Evolutionary conservation across 1,140 invertebrate genomes (phyloP).

Genomic region (Lasioglossum albipes): DNA sequence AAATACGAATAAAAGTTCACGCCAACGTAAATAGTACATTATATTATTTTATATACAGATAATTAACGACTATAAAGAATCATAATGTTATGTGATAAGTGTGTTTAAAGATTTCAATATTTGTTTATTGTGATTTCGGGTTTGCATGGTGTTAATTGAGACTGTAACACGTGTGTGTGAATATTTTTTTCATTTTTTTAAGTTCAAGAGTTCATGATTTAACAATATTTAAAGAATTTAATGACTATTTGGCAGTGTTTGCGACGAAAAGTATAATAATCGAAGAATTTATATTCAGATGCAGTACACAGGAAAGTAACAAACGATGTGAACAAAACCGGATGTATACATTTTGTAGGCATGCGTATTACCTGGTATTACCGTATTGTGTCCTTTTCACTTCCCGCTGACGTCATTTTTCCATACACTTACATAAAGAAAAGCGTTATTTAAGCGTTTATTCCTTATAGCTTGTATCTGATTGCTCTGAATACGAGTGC

Average conservation of each 20-base stretch:
- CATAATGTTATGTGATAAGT: too few relatives aligned
- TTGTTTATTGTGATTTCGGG: background rate
- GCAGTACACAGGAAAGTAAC: background rate
- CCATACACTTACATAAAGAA: slow-evolving; percentile 4
- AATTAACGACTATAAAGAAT: too few relatives aligned
- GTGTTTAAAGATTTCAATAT: background rate
- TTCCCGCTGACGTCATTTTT: slow-evolving; percentile 38
- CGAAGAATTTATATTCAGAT: background rate
- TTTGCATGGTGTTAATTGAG: background rate
- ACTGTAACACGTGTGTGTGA: background rate
- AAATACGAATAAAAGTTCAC: too few relatives aligned
- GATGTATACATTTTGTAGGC: slow-evolving; percentile 50
- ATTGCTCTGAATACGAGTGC: background rate
- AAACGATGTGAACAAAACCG: slow-evolving; percentile 35
- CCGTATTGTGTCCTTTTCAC: slow-evolving; percentile 31
- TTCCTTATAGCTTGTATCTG: background rate
- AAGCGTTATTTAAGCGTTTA: background rate
- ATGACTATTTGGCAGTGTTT: background rate
- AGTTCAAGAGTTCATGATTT: background rate
- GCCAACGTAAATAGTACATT: too few relatives aligned
- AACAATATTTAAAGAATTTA: background rate
- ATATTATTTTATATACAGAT: too few relatives aligned
- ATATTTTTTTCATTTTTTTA: background rate
- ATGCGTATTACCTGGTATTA: slow-evolving; percentile 46
- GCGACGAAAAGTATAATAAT: background rate